phyloP scores from a whole-genome alignment of 2,888 invertebrate species.

The Proisotoma minuta region DNA sequence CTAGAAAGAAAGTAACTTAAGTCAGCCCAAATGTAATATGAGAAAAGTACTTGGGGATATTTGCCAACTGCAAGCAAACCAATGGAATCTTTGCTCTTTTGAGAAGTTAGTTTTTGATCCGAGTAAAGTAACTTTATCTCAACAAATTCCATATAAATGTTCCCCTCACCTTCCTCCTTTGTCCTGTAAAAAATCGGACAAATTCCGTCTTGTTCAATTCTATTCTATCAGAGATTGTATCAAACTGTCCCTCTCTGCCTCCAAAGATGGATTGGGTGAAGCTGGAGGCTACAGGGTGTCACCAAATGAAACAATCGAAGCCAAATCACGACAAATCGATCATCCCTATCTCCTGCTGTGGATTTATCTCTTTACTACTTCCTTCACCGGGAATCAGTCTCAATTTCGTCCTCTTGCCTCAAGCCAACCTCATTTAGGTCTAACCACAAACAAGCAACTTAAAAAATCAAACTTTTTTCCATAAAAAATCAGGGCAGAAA shows the following conservation, averaged over 20 bases:
- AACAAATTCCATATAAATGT: background rate
- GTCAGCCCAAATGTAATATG: too few relatives aligned
- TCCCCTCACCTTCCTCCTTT: background rate
- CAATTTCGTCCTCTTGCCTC: background rate
- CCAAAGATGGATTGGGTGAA: background rate
- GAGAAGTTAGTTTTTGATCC: too few relatives aligned
- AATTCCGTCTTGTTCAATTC: slow-evolving; percentile 7
- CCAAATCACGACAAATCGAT: slow-evolving; percentile 43
- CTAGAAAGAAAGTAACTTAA: too few relatives aligned
- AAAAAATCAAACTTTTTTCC: too few relatives aligned
- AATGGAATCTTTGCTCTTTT: too few relatives aligned
- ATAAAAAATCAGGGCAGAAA: too few relatives aligned
- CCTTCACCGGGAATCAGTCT: slow-evolving; percentile 10
- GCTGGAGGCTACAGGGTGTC: background rate
- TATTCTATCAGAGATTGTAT: slow-evolving; percentile 1
- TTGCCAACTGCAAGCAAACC: too few relatives aligned
- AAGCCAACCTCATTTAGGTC: too few relatives aligned
- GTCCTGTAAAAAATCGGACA: slow-evolving; percentile 4
- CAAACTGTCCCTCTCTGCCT: background rate
- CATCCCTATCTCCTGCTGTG: slow-evolving; percentile 38
- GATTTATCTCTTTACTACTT: slow-evolving; percentile 11
- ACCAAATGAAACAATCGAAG: slow-evolving; percentile 18
- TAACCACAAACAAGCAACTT: too few relatives aligned
- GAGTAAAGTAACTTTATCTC: background rate
- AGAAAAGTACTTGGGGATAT: background rate